These are phyloP conservation scores for Lithobates sylvaticus DNA, from an alignment of 2,797 vertebrate genomes.

Conservation along the genomic window DNA sequence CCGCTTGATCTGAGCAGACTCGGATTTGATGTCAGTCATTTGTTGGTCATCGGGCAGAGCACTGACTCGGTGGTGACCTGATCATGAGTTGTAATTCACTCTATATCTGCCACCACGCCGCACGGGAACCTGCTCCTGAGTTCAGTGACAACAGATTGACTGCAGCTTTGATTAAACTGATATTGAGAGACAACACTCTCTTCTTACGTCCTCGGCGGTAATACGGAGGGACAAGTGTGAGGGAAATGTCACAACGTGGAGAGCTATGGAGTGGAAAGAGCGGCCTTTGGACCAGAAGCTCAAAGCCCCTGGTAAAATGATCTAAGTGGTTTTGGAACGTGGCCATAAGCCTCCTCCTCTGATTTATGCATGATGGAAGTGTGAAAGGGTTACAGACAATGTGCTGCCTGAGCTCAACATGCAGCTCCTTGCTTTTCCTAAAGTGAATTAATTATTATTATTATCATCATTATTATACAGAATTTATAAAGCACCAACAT, in stretches of 20 bases:
- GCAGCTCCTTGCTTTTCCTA: constrained; percentile 43
- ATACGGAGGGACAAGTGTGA: constrained; percentile 72
- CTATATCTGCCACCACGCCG: constrained; percentile 64
- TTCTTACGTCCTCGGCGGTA: constrained; percentile 74
- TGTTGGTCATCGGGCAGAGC: constrained; percentile 61
- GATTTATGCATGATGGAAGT: constrained; percentile 50
- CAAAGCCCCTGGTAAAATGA: constrained; percentile 85
- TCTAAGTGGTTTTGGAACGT: constrained; percentile 86
- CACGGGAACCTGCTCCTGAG: constrained; percentile 71
- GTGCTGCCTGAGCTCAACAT: constrained; percentile 59
- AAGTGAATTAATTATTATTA: neutral
- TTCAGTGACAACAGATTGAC: constrained; percentile 74
- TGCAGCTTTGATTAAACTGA: constrained; percentile 80
- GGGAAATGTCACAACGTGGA: constrained; percentile 81
- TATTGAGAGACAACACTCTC: constrained; percentile 81
- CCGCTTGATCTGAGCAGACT: constrained; percentile 55
- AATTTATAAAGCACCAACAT: too few relatives aligned
- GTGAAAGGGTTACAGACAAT: constrained; percentile 70
- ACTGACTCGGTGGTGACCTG: constrained; percentile 60
- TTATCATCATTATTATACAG: too few relatives aligned
- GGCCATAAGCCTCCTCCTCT: constrained; percentile 76
- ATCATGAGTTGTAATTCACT: constrained; percentile 64
- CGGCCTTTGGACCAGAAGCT: constrained; percentile 66
- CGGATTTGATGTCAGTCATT: constrained; percentile 61
- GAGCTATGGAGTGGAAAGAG: constrained; percentile 81